These are phyloP conservation scores for Protomyctophum bolini DNA, from an alignment of 2,113 vertebrate genomes.

Conservation along the genomic window DNA sequence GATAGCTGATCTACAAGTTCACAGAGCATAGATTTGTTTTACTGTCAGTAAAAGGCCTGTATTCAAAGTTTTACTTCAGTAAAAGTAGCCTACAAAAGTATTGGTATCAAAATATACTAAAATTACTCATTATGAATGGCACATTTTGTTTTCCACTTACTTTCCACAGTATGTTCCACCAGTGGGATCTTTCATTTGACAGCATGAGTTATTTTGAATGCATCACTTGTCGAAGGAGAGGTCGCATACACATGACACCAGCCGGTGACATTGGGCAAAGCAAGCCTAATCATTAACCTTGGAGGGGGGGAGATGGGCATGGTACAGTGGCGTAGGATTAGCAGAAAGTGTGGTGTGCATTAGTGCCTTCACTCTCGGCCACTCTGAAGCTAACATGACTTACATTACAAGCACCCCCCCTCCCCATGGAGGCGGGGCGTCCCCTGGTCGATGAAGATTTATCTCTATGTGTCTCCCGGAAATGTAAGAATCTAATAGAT, in stretches of 20 bases:
- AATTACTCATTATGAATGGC: too few relatives aligned
- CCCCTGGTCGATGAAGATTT: slow-evolving; percentile 62
- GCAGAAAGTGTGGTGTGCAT: slow-evolving; percentile 40
- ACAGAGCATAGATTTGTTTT: too few relatives aligned
- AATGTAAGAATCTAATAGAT: slow-evolving; percentile 73
- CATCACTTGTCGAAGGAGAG: background rate
- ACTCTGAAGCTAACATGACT: slow-evolving; percentile 56
- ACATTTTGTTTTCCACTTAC: too few relatives aligned
- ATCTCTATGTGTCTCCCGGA: slow-evolving; percentile 49
- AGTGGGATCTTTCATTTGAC: background rate
- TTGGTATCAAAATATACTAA: too few relatives aligned
- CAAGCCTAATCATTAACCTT: slow-evolving; percentile 19
- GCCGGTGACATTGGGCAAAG: background rate
- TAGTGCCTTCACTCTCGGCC: slow-evolving; percentile 41
- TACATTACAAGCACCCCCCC: slow-evolving; percentile 46
- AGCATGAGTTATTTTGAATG: background rate
- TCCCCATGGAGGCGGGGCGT: slow-evolving; percentile 56
- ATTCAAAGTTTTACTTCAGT: too few relatives aligned
- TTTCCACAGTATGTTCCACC: too few relatives aligned
- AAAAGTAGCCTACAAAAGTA: too few relatives aligned
- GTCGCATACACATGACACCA: background rate
- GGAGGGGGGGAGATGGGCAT: too few relatives aligned
- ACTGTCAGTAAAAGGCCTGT: too few relatives aligned
- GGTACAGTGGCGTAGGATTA: background rate
- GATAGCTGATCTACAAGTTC: too few relatives aligned